Evolutionary conservation across 2,797 vertebrate genomes (phyloP), one percentile per base, ranked within the genome.

Genomic region (Silurus lanzhouensis): DNA sequence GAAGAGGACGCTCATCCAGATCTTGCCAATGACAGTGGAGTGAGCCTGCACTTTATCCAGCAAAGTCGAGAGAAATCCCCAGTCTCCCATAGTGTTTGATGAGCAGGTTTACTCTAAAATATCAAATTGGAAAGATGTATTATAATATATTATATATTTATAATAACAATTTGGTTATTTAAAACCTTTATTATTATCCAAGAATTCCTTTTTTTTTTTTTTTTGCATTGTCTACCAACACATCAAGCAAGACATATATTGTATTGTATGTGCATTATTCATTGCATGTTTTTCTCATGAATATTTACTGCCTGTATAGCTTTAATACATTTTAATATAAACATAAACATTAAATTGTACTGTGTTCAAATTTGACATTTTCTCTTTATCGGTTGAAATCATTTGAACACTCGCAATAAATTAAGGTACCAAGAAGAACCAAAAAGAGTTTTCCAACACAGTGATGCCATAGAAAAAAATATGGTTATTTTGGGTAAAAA

Each of bases 1-100:
- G 93, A 99, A 98, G 15, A 98, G 96, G 82, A 98, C 94, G 0
- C 95, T 97, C 93, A 99, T 95, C 97, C 97, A 99, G 91, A 98
- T 95, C 94, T 98, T 98, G 60, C 97, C 97, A 1, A 98, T 94
- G 57, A 95, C 94, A 0, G 97, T 98, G 0, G 97, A 97, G 88
- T 98, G 96, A 86, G 96, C 94, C 92, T 97, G 96, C 64, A 97
- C 97, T 86, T 97, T 97, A 91, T 97, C 95, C 83, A 98, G 93
- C 70, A 98, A 92, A 20, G 93, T 92, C 63, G 96, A 95, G 17
- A 97, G 93, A 90, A 97, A 97, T 2, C 95, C 94, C 96, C 97
- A 98, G 93, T 98, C 97, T 0, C 96, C 95, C 97, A 98, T 94
- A 90, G 93, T 91, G 81, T n/a, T 27, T 8, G 70, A 22, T 38